Evolutionary conservation across 2,797 vertebrate species (phyloP), one percentile per base, ranked within the genome.

Genomic region (Melanotaenia pygmaea): DNA sequence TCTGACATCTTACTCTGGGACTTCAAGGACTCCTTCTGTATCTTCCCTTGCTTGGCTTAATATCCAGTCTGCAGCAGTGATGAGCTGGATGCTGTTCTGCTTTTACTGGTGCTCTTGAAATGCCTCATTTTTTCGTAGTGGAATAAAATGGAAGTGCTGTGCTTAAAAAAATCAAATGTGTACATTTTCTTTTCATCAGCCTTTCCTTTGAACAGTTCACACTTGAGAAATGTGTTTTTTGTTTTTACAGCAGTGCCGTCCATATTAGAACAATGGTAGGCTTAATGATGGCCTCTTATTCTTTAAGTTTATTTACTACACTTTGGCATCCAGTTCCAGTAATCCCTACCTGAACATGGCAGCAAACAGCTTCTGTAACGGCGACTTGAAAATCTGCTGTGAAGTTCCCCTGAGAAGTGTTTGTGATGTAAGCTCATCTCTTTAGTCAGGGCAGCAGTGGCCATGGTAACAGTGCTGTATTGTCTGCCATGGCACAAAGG

Each of bases 71-170:
- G 63, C n/a, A 64, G 63, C 4, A 22, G 47, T 32, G 76, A 62
- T 7, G 45, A 76, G 71, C 62, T 84, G 73, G 82, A 82, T 32
- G 59, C 79, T 80, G 65, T 77, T 84, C 77, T 86, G 87, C 86
- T 90, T 86, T 76, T 73, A 77, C 77, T 47, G 80, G 86, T 93
- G 90, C 88, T 93, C 85, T 84, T 83, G 56, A 83, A 73, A 89
- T 84, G 83, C 83, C 89, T 91, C 86, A 89, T 43, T n/a, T 87
- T 90, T 90, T 93, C 91, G 92, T 92, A 93, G 93, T 93, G 86
- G 82, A 94, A 93, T 93, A 92, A 94, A 94, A 90, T 84, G 62
- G 34, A 88, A 80, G 86, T 93, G 91, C 82, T 89, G 91, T 93
- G 89, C 90, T 57, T 59, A 38, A 37, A 38, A 37, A 40, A 5